Evolutionary conservation across 2,888 invertebrate genomes (phyloP).

Genomic region (Papilio protenor): DNA sequence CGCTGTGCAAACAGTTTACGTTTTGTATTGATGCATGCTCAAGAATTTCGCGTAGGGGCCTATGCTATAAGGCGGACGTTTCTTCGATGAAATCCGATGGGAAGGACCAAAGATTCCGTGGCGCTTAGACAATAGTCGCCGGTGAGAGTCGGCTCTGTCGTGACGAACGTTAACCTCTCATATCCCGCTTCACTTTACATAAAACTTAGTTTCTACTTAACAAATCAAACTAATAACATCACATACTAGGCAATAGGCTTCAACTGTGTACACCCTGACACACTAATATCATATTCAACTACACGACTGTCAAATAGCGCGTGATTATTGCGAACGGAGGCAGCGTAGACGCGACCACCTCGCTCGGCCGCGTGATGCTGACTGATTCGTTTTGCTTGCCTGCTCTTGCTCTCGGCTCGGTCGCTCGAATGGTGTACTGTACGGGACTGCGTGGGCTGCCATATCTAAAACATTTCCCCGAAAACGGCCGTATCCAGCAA

Average conservation of each 20-base stretch:
- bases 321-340: constrained; percentile 67
- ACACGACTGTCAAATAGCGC: constrained; percentile 78
- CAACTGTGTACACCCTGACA: constrained; percentile 72
- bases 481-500: constrained; percentile 9
- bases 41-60: constrained; percentile 72
- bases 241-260: constrained; percentile 64
- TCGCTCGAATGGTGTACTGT: constrained; percentile 31
- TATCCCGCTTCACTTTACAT: constrained; percentile 69
- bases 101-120: constrained; percentile 82
- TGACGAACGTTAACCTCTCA: constrained; percentile 83
- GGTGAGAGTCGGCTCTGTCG: constrained; percentile 82
- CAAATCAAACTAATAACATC: constrained; percentile 56
- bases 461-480: constrained; percentile 25
- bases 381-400: constrained; percentile 72
- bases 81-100: constrained; percentile 79
- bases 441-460: constrained; percentile 28
- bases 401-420: constrained; percentile 50
- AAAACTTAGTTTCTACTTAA: constrained; percentile 59
- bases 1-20: constrained; percentile 58
- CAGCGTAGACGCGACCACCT: constrained; percentile 64
- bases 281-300: constrained; percentile 73
- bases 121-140: constrained; percentile 82
- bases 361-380: constrained; percentile 80
- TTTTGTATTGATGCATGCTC: constrained; percentile 62
- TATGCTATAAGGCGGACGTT: constrained; percentile 75